phyloP scores from a whole-genome alignment of 2,888 invertebrate species.

The Neuroscelio doddi region DNA sequence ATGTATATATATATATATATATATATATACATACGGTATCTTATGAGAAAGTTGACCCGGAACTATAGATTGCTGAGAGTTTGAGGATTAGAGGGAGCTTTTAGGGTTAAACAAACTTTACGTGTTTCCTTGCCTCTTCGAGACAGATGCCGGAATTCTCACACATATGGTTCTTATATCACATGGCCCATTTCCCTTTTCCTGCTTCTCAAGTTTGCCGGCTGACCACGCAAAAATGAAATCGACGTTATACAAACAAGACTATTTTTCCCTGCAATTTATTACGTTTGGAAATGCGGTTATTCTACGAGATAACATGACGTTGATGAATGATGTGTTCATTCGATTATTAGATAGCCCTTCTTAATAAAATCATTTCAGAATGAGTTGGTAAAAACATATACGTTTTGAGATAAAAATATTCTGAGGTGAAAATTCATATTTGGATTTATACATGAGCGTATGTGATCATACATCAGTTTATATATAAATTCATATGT shows the following conservation, averaged over 20 bases:
- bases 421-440: no score
- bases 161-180: conserved; percentile 49
- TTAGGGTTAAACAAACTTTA: conserved; percentile 60
- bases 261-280: conserved; percentile 20
- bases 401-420: no score
- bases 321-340: no score
- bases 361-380: no score
- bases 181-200: conserved; percentile 41
- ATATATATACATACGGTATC: conserved; percentile 20
- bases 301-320: no score
- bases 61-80: conserved; percentile 30
- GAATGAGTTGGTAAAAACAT: no score
- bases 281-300: conserved; percentile 13
- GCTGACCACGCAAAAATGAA: conserved; percentile 36
- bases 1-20: not conserved
- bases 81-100: conserved; percentile 48
- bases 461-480: no score
- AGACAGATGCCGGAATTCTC: conserved; percentile 55
- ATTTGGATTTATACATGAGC: no score
- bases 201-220: conserved; percentile 31
- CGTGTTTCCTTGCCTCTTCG: conserved; percentile 50
- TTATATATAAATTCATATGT: no score
- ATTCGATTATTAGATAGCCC: no score
- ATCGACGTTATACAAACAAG: conserved; percentile 40
- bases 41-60: conserved; percentile 29